phyloP scores from a whole-genome alignment of 2,888 invertebrate species.

The Hypolimnas misippus region DNA sequence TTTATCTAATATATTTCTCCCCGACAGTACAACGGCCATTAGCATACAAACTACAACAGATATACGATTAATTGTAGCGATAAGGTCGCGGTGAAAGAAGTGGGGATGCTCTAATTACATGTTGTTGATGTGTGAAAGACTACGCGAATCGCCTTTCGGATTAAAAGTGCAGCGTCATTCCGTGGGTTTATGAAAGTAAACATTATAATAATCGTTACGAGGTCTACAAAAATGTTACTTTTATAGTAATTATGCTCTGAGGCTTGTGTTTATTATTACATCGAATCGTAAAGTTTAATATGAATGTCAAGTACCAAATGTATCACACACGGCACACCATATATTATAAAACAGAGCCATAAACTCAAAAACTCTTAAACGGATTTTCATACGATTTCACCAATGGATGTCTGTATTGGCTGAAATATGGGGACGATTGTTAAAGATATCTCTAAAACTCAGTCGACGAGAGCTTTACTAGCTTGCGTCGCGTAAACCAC shows the following conservation, averaged over 20 bases:
- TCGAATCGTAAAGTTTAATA: too few relatives aligned
- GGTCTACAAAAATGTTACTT: not conserved
- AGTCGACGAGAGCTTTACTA: too few relatives aligned
- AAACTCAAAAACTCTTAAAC: too few relatives aligned
- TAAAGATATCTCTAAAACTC: too few relatives aligned
- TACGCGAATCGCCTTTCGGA: conserved; percentile 44
- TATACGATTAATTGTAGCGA: conserved; percentile 76
- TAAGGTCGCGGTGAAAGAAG: conserved; percentile 71
- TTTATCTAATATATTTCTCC: conserved; percentile 27
- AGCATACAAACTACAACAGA: conserved; percentile 74
- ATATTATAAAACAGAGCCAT: too few relatives aligned
- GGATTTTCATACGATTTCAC: too few relatives aligned
- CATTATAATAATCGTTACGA: not conserved
- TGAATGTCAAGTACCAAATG: too few relatives aligned
- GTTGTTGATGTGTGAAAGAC: conserved; percentile 47
- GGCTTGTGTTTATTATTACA: too few relatives aligned
- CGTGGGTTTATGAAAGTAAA: conserved; percentile 27
- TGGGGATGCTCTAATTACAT: conserved; percentile 65
- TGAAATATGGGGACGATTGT: too few relatives aligned
- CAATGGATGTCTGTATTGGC: too few relatives aligned
- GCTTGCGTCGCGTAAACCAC: too few relatives aligned
- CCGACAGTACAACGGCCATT: conserved; percentile 60
- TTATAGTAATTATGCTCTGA: not conserved
- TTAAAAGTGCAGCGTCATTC: conserved; percentile 45
- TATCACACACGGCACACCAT: too few relatives aligned